Conservation (phyloP, 2,888 invertebrate species). For the Euclidia mi region DNA sequence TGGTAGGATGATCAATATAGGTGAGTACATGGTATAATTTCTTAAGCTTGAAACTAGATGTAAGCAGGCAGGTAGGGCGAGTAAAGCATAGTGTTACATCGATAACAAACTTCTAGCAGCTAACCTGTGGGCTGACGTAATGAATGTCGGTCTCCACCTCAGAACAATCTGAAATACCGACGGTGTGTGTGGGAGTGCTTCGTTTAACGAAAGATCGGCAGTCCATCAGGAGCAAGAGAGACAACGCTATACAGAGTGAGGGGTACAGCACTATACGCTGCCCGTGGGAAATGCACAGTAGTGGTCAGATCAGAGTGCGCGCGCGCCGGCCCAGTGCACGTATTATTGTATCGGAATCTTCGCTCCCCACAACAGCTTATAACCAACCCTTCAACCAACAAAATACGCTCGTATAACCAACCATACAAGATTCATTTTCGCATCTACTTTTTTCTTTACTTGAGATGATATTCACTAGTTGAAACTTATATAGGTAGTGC, state of each 20-base stretch:
- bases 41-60: slow-evolving; percentile 40
- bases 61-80: slow-evolving; percentile 50
- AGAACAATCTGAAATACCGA: slow-evolving; percentile 88
- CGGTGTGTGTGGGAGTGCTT: slow-evolving; percentile 89
- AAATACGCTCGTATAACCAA: slow-evolving; percentile 52
- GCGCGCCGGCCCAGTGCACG: slow-evolving; percentile 90
- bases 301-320: slow-evolving; percentile 89
- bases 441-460: slow-evolving; percentile 32
- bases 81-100: slow-evolving; percentile 69
- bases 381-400: slow-evolving; percentile 50
- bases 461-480: slow-evolving; percentile 50
- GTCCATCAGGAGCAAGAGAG: slow-evolving; percentile 83
- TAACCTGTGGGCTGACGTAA: slow-evolving; percentile 83
- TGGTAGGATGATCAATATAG: neutral
- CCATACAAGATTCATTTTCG: slow-evolving; percentile 58
- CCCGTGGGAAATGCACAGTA: slow-evolving; percentile 91
- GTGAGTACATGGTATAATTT: slow-evolving; percentile 7
- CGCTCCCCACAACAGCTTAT: slow-evolving; percentile 75
- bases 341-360: slow-evolving; percentile 88
- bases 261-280: slow-evolving; percentile 72
- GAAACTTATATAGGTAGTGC: slow-evolving; percentile 79
- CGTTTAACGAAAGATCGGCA: slow-evolving; percentile 89
- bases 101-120: slow-evolving; percentile 72
- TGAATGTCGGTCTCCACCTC: slow-evolving; percentile 84
- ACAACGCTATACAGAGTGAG: slow-evolving; percentile 75